Evolutionary conservation across 2,113 vertebrate genomes (phyloP).

Genomic region (Bufo bufo): DNA sequence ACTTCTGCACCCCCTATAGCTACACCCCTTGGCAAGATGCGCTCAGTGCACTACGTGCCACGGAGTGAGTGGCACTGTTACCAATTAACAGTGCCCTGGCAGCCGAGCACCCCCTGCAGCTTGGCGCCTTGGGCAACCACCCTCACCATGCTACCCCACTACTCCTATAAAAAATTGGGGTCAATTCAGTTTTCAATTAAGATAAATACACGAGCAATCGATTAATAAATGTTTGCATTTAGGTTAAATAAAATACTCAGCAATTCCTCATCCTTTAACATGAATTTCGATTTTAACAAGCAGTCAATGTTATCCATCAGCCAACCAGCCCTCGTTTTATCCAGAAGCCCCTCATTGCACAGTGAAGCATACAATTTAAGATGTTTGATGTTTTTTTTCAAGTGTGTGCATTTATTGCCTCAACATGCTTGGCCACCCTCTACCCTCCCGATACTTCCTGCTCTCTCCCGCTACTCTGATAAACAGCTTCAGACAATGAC

Average conservation of each 20-base stretch:
- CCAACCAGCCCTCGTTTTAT: constrained; percentile 57
- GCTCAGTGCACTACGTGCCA: no score
- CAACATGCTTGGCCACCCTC: constrained; percentile 45
- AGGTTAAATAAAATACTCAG: not conserved
- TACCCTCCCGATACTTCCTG: constrained; percentile 43
- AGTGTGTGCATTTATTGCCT: constrained; percentile 27
- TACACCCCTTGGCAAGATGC: no score
- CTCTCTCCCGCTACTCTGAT: constrained; percentile 36
- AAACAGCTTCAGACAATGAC: constrained; percentile 47
- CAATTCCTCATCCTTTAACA: not conserved
- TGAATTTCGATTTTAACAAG: constrained; percentile 54
- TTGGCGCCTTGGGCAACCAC: no score
- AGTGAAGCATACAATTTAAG: not conserved
- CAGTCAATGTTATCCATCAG: constrained; percentile 51
- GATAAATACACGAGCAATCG: not conserved
- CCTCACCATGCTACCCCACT: no score
- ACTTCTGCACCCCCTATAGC: no score
- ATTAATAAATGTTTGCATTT: not conserved
- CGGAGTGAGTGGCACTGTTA: no score
- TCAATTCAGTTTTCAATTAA: no score
- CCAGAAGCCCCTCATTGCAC: constrained; percentile 55
- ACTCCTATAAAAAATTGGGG: no score
- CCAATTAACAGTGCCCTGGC: no score
- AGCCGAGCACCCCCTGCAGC: no score
- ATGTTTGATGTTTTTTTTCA: not conserved